Conservation (phyloP, 1,140 invertebrate genomes). For the Acyrthosiphon pisum region DNA sequence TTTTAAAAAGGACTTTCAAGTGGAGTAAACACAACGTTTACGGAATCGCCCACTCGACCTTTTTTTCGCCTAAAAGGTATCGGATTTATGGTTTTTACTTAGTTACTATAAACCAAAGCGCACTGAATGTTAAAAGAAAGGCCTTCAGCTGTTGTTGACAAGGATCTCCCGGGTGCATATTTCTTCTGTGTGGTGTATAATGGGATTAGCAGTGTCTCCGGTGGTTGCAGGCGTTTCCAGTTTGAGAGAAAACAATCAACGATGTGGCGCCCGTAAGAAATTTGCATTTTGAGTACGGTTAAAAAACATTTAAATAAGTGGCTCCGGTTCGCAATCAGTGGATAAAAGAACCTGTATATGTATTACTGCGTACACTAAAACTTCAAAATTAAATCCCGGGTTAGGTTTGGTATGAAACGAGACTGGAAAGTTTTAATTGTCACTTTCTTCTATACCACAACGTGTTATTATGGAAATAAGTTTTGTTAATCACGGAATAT, state of each 20-base stretch:
- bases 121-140: slow-evolving; percentile 31
- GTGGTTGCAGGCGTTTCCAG: neutral
- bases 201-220: slow-evolving; percentile 20
- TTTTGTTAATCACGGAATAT: neutral
- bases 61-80: slow-evolving; percentile 41
- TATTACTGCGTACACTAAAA: neutral
- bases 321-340: slow-evolving; percentile 24
- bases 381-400: slow-evolving; percentile 31
- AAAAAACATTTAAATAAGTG: slow-evolving; percentile 51
- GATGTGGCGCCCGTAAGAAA: neutral
- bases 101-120: neutral
- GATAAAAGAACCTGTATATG: neutral
- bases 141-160: neutral
- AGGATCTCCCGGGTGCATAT: neutral
- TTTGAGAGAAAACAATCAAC: slow-evolving; percentile 48
- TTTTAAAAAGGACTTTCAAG: slow-evolving; percentile 27
- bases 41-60: slow-evolving; percentile 42
- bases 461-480: slow-evolving; percentile 31
- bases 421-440: slow-evolving; percentile 12
- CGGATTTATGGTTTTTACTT: slow-evolving; percentile 33
- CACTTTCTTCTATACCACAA: neutral
- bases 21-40: slow-evolving; percentile 32
- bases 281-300: slow-evolving; percentile 55
- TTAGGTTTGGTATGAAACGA: neutral
- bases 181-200: slow-evolving; percentile 8